These are phyloP conservation scores for Rhineura floridana DNA, from an alignment of 2,113 vertebrate genomes.

Conservation along the genomic window DNA sequence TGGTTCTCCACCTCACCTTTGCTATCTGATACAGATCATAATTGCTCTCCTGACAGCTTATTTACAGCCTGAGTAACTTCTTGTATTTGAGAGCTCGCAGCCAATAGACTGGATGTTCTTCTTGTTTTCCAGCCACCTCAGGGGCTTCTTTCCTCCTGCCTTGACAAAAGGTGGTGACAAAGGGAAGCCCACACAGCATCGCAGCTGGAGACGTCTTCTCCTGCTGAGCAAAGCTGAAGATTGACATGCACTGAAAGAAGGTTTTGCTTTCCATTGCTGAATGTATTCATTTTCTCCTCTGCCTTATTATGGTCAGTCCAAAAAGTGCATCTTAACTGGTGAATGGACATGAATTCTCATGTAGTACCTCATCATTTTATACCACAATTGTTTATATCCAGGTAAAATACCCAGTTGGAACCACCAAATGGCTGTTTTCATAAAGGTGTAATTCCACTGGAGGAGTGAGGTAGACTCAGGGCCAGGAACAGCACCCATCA, in stretches of 20 bases:
- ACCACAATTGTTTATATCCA: not conserved
- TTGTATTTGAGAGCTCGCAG: not conserved
- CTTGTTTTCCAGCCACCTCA: not conserved
- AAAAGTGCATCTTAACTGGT: constrained; percentile 6
- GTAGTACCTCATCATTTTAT: not conserved
- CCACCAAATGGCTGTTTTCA: not conserved
- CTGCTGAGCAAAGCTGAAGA: constrained; percentile 10
- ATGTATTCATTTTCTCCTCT: constrained; percentile 25
- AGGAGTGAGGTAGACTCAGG: not conserved
- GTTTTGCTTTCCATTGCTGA: not conserved
- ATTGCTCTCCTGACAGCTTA: not conserved
- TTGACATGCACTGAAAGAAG: not conserved
- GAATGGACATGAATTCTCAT: constrained; percentile 13
- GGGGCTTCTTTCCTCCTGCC: not conserved
- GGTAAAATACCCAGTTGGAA: not conserved
- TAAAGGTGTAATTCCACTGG: not conserved
- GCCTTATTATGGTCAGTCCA: not conserved
- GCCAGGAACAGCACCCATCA: not conserved
- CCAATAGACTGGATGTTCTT: not conserved
- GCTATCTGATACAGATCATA: not conserved
- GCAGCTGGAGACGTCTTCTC: not conserved
- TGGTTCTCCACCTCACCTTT: not conserved
- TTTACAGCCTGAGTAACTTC: not conserved
- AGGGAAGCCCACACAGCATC: not conserved
- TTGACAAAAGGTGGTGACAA: not conserved